Percentiles rank a stretch among this genome's conserved stretches.
Conservation (phyloP, 2,797 vertebrate genomes). For the Eptatretus atami region DNA sequence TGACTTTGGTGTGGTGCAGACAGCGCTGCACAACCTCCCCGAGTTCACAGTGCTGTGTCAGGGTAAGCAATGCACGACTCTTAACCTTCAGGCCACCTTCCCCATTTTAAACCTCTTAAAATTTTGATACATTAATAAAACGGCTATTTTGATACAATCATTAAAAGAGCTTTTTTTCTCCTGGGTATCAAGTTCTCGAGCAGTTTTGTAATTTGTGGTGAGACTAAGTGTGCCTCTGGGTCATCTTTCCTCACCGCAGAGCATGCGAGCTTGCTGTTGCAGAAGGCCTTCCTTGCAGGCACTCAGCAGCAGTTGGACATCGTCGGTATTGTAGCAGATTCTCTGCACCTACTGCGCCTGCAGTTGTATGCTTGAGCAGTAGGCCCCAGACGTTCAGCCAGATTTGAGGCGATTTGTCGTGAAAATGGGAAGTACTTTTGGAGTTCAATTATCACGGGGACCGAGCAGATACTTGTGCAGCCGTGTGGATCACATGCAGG, state of each 20-base stretch:
- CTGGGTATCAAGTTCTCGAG: too few species aligned
- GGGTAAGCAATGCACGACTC: slow-evolving; percentile 16
- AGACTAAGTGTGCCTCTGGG: not conserved
- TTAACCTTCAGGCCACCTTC: not conserved
- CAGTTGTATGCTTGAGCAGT: slow-evolving; percentile 15
- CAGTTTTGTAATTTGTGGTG: not conserved
- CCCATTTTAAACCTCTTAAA: not conserved
- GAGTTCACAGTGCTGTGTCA: slow-evolving; percentile 89
- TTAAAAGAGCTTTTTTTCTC: too few species aligned
- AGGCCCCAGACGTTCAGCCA: not conserved
- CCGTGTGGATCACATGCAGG: slow-evolving; percentile 7
- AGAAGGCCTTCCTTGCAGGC: slow-evolving; percentile 76
- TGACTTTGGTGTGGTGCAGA: slow-evolving; percentile 78
- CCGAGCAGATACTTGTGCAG: too few species aligned
- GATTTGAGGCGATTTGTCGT: not conserved
- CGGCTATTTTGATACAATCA: too few species aligned
- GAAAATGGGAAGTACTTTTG: too few species aligned
- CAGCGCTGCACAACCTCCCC: slow-evolving; percentile 58
- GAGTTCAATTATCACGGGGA: too few species aligned
- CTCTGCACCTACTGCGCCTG: slow-evolving; percentile 81
- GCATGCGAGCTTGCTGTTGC: slow-evolving; percentile 54
- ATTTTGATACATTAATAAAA: too few species aligned
- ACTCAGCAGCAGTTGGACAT: slow-evolving; percentile 85
- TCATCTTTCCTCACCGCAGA: slow-evolving; percentile 19
- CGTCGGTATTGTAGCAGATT: slow-evolving; percentile 74